Conservation (phyloP, 2,113 vertebrate species). For the Petrocephalus zakoni region DNA sequence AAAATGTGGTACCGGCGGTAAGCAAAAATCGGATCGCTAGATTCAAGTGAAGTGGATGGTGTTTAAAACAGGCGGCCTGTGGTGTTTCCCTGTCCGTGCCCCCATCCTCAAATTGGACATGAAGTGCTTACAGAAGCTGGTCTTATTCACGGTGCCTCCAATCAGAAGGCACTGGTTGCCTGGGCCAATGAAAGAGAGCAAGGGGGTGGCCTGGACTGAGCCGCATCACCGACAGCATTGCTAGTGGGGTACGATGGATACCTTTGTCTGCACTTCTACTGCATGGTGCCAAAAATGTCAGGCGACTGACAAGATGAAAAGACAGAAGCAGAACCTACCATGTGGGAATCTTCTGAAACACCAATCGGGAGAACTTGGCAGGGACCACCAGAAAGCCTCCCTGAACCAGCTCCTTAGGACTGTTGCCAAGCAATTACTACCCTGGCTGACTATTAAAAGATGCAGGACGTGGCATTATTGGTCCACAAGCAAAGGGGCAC, state of each 20-base stretch:
- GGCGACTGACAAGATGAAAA: background rate
- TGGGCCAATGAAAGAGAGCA: background rate
- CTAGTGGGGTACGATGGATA: background rate
- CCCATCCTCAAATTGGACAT: background rate
- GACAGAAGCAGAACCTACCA: background rate
- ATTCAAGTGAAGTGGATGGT: background rate
- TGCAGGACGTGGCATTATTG: background rate
- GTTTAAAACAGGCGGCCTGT: background rate
- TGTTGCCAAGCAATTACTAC: background rate
- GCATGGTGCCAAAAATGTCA: background rate
- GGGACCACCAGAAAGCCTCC: background rate
- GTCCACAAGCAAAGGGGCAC: background rate
- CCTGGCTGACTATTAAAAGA: background rate
- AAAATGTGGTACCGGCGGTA: background rate
- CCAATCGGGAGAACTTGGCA: background rate
- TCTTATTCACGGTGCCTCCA: background rate
- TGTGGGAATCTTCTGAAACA: background rate
- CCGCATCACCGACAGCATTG: background rate
- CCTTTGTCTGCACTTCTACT: conserved; percentile 1
- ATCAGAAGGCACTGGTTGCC: background rate
- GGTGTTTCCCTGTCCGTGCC: background rate
- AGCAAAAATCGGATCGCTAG: background rate
- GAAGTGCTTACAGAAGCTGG: background rate
- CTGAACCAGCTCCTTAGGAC: background rate
- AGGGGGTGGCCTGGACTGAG: background rate